Conservation (phyloP, 2,797 vertebrate species). For the Coregonus suidteri region DNA sequence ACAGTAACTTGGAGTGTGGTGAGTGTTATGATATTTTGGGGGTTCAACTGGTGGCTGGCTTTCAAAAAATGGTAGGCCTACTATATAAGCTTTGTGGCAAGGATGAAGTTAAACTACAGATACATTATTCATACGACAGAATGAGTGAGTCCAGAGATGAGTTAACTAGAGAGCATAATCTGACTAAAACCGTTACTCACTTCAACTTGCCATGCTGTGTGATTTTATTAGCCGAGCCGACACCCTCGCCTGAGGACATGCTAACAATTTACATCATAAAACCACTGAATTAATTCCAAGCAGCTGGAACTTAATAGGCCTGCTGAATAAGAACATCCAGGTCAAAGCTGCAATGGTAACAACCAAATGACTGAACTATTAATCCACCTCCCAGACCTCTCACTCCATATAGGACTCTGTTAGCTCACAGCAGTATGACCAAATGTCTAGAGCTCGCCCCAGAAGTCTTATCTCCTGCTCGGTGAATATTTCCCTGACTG, state of each 20-base stretch:
- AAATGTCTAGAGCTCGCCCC: conserved; percentile 19
- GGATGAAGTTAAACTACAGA: conserved; percentile 11
- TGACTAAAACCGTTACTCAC: conserved; percentile 1
- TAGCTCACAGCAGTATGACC: conserved; percentile 35
- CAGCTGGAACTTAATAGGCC: conserved; percentile 59
- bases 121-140: background rate
- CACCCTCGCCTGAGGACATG: conserved; percentile 55
- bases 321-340: conserved; percentile 47
- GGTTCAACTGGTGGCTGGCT: conserved; percentile 12
- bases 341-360: conserved; percentile 28
- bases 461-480: conserved; percentile 32
- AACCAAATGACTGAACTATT: conserved; percentile 19
- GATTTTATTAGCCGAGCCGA: conserved; percentile 25
- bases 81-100: background rate
- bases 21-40: conserved; percentile 30
- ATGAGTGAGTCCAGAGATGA: background rate
- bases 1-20: conserved; percentile 56
- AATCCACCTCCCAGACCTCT: conserved; percentile 16
- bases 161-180: conserved; percentile 2
- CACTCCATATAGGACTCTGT: conserved; percentile 28
- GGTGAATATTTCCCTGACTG: conserved; percentile 63
- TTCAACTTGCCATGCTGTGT: background rate
- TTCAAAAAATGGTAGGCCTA: conserved; percentile 11
- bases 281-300: conserved; percentile 54
- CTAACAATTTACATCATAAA: conserved; percentile 58